These are phyloP conservation scores for Phalacrocorax carbo DNA, from an alignment of 2,113 vertebrate genomes.

Conservation along the genomic window DNA sequence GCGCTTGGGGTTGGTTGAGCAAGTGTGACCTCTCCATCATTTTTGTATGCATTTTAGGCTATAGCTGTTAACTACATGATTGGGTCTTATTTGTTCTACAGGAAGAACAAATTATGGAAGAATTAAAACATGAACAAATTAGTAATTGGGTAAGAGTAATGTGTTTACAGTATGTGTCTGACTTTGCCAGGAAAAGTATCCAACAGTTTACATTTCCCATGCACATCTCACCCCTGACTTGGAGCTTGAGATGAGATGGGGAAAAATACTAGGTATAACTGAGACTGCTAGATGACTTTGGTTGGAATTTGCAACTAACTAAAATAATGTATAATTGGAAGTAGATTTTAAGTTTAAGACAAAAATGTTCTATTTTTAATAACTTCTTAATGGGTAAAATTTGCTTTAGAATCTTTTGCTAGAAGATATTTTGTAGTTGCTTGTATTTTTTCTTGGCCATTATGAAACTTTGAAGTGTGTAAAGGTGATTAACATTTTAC, in stretches of 20 bases:
- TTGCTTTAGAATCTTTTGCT: not conserved
- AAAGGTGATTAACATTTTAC: not conserved
- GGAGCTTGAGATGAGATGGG: not conserved
- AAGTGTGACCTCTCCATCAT: not conserved
- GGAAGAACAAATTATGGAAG: not conserved
- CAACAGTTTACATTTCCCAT: not conserved
- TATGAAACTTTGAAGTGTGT: not conserved
- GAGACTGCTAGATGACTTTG: not conserved
- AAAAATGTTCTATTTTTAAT: not conserved
- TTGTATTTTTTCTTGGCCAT: not conserved
- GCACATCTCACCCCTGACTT: not conserved
- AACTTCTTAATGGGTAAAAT: not conserved
- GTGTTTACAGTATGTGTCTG: not conserved
- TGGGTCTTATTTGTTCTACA: not conserved
- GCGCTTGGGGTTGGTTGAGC: not conserved
- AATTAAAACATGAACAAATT: conserved; percentile 13
- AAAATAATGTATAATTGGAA: not conserved
- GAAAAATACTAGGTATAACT: not conserved
- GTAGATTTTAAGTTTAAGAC: not conserved
- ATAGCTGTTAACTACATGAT: not conserved
- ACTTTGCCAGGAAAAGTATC: conserved; percentile 9
- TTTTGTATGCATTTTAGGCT: not conserved
- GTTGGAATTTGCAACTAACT: not conserved
- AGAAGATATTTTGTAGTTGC: not conserved
- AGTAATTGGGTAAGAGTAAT: conserved; percentile 26